Base-by-base conservation (phyloP, 2,888 invertebrate genomes). In the Noctua pronuba region DNA sequence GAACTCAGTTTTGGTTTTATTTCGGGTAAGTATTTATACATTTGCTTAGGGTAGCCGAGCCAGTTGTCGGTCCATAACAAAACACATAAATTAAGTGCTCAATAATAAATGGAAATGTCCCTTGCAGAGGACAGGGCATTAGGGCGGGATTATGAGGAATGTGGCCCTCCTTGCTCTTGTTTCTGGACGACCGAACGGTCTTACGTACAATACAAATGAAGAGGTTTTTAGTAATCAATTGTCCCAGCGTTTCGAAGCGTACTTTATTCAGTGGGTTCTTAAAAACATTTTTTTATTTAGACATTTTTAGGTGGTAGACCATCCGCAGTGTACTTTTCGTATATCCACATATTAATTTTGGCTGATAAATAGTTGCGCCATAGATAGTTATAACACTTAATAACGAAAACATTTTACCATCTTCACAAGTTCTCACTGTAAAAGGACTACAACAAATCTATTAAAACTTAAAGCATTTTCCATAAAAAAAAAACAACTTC, bases 61-160 rank as follows among this genome's bases (percentile, higher is more conserved):
- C 93, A 94, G 95, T 95, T 94, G 95, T 95, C 93, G 96, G 96
- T 95, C 96, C 96, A 96, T 96, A 96, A 96, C 96, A 96, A 96
- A 96, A 96, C 96, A 96, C 96, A 97, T 97, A 97, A 97, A 97
- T 97, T 97, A 97, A 96, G 97, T 96, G 96, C 96, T 96, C 96
- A 96, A 96, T 97, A 97, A 97, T 97, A 97, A 97, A 97, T 97
- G 97, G 96, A 96, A 96, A 96, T 97, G 97, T 97, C 97, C 96
- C 94, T 95, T 94, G 95, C 97, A 97, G 96, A 95, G 96, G 96
- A 96, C 96, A 95, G 96, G 95, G 96, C 96, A 96, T 96, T 96
- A 96, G 94, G 95, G 95, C 95, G 95, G 96, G 96, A 96, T 96
- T 96, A 96, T 96, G 96, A 96, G 94, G 93, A 94, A 94, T 92